Evolutionary conservation across 2,888 invertebrate genomes (phyloP).

Genomic region (Eurytoma adleriae): DNA sequence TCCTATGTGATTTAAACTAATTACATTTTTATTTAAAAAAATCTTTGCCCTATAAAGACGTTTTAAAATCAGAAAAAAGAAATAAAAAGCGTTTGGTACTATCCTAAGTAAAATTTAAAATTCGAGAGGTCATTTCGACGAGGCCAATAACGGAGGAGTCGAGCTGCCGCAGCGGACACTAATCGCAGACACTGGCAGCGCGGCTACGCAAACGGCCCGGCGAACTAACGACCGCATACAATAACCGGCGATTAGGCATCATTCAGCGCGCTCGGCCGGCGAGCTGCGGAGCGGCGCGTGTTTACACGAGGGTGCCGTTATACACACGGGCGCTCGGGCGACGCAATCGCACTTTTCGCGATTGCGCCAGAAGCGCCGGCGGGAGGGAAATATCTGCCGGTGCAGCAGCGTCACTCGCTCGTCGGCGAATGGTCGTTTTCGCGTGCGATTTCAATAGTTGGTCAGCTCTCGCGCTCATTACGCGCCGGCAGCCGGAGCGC

Average conservation of each 20-base stretch:
- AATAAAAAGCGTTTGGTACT: too few species aligned
- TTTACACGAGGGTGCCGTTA: background rate
- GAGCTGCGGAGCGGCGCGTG: background rate
- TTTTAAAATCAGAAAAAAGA: background rate
- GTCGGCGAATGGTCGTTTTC: conserved; percentile 25
- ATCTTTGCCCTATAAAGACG: too few species aligned
- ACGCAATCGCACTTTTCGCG: conserved; percentile 36
- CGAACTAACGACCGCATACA: conserved; percentile 21
- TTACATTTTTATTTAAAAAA: too few species aligned
- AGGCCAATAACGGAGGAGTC: background rate
- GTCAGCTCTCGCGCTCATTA: background rate
- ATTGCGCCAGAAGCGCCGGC: background rate
- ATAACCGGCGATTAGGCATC: conserved; percentile 38
- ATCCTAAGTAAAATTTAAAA: too few species aligned
- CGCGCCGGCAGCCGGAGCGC: background rate
- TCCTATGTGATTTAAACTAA: background rate
- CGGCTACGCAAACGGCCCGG: background rate
- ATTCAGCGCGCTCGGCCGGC: background rate
- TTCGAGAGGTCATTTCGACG: background rate
- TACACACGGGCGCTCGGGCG: background rate
- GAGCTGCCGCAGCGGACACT: background rate
- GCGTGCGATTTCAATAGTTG: conserved; percentile 24
- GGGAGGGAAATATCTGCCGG: background rate
- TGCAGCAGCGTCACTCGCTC: conserved; percentile 17
- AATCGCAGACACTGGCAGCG: background rate